A percentile compares a stretch with the other conserved stretches of the same genome.
Evolutionary conservation across 2,113 vertebrate species (phyloP).

Genomic region (Solenodon paradoxus): DNA sequence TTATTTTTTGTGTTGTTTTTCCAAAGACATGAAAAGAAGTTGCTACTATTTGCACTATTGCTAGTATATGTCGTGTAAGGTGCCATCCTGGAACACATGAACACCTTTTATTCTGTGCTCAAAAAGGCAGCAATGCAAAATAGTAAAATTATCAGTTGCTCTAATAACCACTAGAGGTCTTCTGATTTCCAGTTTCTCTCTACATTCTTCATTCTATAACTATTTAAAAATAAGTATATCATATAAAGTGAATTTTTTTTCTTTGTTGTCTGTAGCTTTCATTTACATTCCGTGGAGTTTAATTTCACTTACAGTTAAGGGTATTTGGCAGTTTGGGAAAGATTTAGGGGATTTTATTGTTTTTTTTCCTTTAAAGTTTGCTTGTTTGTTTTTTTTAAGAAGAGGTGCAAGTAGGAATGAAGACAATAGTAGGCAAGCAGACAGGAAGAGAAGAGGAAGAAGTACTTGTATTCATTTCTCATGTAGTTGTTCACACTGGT

Average conservation of each 20-base stretch:
- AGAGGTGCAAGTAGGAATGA: too few relatives aligned
- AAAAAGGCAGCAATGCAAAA: not conserved
- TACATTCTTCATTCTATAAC: slow-evolving; percentile 64
- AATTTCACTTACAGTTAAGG: not conserved
- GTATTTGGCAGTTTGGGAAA: not conserved
- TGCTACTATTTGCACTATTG: not conserved
- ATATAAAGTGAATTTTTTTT: slow-evolving; percentile 39
- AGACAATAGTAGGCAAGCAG: too few relatives aligned
- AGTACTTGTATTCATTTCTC: too few relatives aligned
- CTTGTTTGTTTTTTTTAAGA: too few relatives aligned
- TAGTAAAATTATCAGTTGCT: slow-evolving; percentile 73
- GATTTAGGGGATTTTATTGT: not conserved
- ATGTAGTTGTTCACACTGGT: too few relatives aligned
- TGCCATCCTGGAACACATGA: not conserved
- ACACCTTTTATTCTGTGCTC: slow-evolving; percentile 30
- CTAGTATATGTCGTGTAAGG: not conserved
- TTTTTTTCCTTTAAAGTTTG: not conserved
- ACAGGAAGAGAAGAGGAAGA: too few relatives aligned
- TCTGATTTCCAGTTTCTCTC: slow-evolving; percentile 80
- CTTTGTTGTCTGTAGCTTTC: slow-evolving; percentile 35
- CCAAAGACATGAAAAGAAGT: not conserved
- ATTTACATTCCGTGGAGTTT: not conserved
- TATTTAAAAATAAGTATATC: slow-evolving; percentile 60
- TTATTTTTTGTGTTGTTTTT: not conserved
- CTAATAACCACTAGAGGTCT: slow-evolving; percentile 86